A percentile compares a stretch with the other conserved stretches of the same genome.
phyloP scores from a whole-genome alignment of 2,113 vertebrate species.

The Hemicordylus capensis region DNA sequence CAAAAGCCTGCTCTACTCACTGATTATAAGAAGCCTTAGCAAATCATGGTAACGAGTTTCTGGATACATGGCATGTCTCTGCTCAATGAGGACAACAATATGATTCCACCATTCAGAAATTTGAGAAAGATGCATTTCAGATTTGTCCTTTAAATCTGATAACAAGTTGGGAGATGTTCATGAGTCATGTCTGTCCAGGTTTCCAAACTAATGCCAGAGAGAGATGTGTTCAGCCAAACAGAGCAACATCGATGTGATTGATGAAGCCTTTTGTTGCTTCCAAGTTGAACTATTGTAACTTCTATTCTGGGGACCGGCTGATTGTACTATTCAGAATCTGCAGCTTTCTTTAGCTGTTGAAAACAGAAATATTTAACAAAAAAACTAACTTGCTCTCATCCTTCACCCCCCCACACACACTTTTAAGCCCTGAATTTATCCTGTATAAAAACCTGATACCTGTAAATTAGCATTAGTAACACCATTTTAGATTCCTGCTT shows the following conservation, averaged over 20 bases:
- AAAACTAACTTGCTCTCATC: constrained; percentile 35
- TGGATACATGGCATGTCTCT: not conserved
- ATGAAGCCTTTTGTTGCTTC: constrained; percentile 48
- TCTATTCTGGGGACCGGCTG: constrained; percentile 52
- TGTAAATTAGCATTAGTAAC: too few relatives aligned
- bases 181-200: constrained; percentile 9
- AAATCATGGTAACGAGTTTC: not conserved
- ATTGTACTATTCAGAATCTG: constrained; percentile 63
- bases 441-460: not conserved
- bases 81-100: not conserved
- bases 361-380: constrained; percentile 21
- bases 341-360: constrained; percentile 6
- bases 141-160: constrained; percentile 29
- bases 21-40: not conserved
- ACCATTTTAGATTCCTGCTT: too few relatives aligned
- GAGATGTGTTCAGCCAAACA: constrained; percentile 41
- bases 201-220: constrained; percentile 5
- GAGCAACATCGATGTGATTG: not conserved
- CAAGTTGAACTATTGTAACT: constrained; percentile 30
- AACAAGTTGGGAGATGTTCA: constrained; percentile 22
- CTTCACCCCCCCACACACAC: constrained; percentile 1
- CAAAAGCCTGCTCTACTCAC: not conserved
- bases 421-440: constrained; percentile 5
- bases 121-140: not conserved
- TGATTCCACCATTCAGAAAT: constrained; percentile 16